These are phyloP conservation scores for Ardeotis arabs DNA, from an alignment of 2,113 vertebrate genomes.

Conservation along the genomic window DNA sequence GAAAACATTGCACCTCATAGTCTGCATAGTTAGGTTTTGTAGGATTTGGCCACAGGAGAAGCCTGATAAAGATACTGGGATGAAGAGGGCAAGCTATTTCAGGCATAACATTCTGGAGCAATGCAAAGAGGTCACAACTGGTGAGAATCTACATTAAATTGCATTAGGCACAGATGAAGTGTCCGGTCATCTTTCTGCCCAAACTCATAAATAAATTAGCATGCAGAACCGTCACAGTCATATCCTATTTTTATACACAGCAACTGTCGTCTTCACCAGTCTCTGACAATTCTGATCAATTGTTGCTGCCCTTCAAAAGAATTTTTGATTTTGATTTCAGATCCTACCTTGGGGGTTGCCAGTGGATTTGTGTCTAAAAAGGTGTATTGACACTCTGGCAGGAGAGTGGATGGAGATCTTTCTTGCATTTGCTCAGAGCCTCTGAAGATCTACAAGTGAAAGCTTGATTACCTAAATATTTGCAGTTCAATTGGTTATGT, in stretches of 20 bases:
- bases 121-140: not conserved
- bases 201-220: slow-evolving; percentile 29
- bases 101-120: not conserved
- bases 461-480: not conserved
- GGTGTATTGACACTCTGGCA: not conserved
- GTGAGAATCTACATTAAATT: slow-evolving; percentile 37
- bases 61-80: slow-evolving; percentile 11
- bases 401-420: not conserved
- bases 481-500: not conserved
- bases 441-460: not conserved
- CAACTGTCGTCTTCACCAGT: not conserved
- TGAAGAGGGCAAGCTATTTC: slow-evolving; percentile 30
- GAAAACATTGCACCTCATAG: not conserved
- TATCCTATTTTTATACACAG: not conserved
- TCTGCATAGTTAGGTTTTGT: slow-evolving; percentile 25
- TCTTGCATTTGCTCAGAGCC: not conserved
- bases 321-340: not conserved
- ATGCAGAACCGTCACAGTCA: not conserved
- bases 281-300: not conserved
- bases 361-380: not conserved
- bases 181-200: not conserved
- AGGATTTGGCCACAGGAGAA: slow-evolving; percentile 7
- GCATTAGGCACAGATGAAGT: slow-evolving; percentile 39
- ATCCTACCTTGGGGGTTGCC: not conserved
- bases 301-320: not conserved